Evolutionary conservation across 2,797 vertebrate genomes (phyloP).

Genomic region (Phyllotis vaccarum): DNA sequence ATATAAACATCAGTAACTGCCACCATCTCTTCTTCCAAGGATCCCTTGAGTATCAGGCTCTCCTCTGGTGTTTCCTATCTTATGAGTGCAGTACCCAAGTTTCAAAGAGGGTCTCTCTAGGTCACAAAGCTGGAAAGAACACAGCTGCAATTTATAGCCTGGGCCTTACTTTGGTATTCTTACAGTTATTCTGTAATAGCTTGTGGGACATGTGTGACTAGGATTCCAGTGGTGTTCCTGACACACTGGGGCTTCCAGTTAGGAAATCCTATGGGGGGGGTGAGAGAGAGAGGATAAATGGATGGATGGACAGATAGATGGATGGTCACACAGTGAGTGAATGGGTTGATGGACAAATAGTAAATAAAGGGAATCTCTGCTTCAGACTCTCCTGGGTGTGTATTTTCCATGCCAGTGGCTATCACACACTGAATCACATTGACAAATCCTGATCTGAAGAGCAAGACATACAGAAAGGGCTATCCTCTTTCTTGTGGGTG

Average conservation of each 20-base stretch:
- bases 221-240: neutral
- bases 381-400: conserved; percentile 11
- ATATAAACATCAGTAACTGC: neutral
- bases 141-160: neutral
- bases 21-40: conserved; percentile 15
- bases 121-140: neutral
- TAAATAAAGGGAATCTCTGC: neutral
- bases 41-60: neutral
- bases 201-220: neutral
- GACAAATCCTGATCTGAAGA: conserved; percentile 8
- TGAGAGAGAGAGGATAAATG: neutral
- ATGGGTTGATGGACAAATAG: neutral
- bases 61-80: neutral
- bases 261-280: neutral
- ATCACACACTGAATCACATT: neutral
- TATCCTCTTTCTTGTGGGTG: neutral
- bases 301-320: too few relatives aligned
- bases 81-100: neutral
- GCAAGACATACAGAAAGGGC: neutral
- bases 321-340: neutral
- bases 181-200: neutral
- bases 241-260: neutral
- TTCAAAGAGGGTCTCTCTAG: neutral
- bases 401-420: neutral
- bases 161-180: neutral